phyloP scores from a whole-genome alignment of 2,113 vertebrate species.

The Eurypyga helias region DNA sequence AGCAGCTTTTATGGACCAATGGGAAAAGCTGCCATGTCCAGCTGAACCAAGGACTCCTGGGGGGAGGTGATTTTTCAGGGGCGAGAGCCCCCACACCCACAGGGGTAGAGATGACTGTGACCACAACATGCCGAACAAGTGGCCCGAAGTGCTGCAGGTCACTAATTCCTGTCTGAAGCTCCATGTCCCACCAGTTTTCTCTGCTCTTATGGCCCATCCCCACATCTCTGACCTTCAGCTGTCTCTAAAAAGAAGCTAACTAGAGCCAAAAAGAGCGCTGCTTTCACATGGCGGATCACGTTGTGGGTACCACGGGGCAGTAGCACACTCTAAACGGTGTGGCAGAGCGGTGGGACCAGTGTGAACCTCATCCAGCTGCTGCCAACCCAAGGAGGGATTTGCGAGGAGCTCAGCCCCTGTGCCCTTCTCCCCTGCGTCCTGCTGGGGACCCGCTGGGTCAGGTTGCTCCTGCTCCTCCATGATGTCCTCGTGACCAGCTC shows the following conservation, averaged over 20 bases:
- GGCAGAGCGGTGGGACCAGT: accelerated
- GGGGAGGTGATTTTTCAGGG: neutral
- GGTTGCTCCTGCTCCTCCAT: neutral
- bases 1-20: neutral
- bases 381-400: accelerated
- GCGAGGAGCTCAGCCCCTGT: accelerated
- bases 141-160: neutral
- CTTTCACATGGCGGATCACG: neutral
- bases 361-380: neutral
- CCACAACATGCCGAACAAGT: neutral
- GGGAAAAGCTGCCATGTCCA: neutral
- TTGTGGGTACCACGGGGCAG: neutral
- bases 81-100: accelerated
- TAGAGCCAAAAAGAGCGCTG: neutral
- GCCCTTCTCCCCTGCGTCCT: neutral
- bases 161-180: neutral
- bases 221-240: neutral
- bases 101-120: neutral
- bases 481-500: neutral
- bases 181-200: neutral
- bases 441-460: neutral
- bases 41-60: neutral
- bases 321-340: neutral
- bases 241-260: neutral
- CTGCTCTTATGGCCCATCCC: neutral